Conservation (phyloP, 37 sponge, comb jelly and placozoan species). For the Eunapius fragilis region DNA sequence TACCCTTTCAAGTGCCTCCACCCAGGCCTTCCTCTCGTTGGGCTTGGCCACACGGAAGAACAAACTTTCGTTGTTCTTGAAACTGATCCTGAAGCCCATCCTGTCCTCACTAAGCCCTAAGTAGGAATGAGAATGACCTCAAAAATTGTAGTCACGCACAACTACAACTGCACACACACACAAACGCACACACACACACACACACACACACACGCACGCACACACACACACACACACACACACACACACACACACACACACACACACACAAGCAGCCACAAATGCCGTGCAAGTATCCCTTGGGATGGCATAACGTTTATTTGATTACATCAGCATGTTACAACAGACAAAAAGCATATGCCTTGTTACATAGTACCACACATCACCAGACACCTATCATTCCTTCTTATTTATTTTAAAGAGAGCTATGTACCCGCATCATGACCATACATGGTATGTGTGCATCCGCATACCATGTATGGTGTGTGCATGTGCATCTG, state of each 20-base stretch:
- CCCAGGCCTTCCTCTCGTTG: conserved; percentile 47
- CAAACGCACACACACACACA: conserved; percentile 24
- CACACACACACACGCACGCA: conserved; percentile 31
- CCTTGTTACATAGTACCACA: too few species aligned
- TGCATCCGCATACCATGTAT: background rate
- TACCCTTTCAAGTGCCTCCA: conserved; percentile 61
- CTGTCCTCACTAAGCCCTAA: conserved; percentile 42
- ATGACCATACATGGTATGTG: background rate
- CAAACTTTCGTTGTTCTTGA: conserved; percentile 36
- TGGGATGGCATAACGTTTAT: too few species aligned
- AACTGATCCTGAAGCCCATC: conserved; percentile 58
- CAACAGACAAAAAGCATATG: too few species aligned
- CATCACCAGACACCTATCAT: too few species aligned
- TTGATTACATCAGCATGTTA: too few species aligned
- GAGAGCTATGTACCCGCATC: too few species aligned
- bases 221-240: conserved; percentile 34
- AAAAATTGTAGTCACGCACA: too few species aligned
- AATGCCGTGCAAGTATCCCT: too few species aligned
- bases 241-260: too few species aligned
- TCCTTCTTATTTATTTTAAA: too few species aligned
- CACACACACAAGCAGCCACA: too few species aligned
- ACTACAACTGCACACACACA: background rate
- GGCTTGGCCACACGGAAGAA: conserved; percentile 61
- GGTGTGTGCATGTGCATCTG: background rate
- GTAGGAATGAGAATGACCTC: background rate